Conservation (phyloP, 2,113 vertebrate genomes). For the Sinocyclocheilus rhinocerous region DNA sequence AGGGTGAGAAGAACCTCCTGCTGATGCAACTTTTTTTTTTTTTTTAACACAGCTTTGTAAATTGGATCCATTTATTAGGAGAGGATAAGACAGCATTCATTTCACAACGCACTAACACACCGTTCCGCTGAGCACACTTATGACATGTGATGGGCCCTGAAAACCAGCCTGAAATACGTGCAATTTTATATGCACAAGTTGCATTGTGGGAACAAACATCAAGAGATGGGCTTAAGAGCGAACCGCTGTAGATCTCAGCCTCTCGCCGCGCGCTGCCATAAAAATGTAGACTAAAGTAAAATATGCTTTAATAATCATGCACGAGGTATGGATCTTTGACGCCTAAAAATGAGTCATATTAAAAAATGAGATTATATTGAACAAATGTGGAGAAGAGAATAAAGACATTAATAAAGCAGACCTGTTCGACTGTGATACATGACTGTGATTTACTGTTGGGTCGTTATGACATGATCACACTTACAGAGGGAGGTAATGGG, state of each 20-base stretch:
- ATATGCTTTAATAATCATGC: slow-evolving; percentile 29
- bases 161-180: not conserved
- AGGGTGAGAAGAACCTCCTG: not conserved
- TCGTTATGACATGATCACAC: slow-evolving; percentile 56
- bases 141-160: not conserved
- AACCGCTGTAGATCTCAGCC: not conserved
- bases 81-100: slow-evolving; percentile 21
- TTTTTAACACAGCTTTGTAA: slow-evolving; percentile 21
- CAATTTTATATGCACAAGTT: not conserved
- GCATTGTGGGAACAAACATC: slow-evolving; percentile 2
- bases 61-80: slow-evolving; percentile 19
- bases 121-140: slow-evolving; percentile 17
- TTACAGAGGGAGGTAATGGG: slow-evolving; percentile 39
- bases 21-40: slow-evolving; percentile 23
- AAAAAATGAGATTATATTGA: slow-evolving; percentile 30
- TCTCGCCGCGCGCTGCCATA: not conserved
- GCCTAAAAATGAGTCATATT: not conserved
- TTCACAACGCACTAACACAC: slow-evolving; percentile 9
- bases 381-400: slow-evolving; percentile 35
- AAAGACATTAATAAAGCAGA: slow-evolving; percentile 26
- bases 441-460: slow-evolving; percentile 50
- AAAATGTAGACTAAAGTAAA: slow-evolving; percentile 1
- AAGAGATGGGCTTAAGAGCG: not conserved
- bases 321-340: not conserved
- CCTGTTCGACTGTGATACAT: slow-evolving; percentile 36